These are phyloP conservation scores for Hemithea aestivaria DNA, from an alignment of 2,888 invertebrate species.

Conservation along the genomic window DNA sequence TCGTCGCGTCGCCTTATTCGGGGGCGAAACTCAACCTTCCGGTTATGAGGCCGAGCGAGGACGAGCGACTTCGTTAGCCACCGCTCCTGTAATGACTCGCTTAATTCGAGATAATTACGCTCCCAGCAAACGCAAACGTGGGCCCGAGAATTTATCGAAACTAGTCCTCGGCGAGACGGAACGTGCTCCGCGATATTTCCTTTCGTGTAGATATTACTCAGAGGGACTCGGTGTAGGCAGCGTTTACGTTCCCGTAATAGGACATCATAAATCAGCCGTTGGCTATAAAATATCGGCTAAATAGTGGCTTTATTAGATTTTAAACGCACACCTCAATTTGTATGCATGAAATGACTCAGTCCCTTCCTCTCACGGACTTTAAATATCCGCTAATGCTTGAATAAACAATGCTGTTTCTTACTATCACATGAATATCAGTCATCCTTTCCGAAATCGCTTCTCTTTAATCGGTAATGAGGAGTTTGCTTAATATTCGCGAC, in stretches of 20 bases:
- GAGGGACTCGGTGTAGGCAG: conserved; percentile 43
- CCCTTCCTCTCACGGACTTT: conserved; percentile 69
- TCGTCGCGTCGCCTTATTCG: conserved; percentile 42
- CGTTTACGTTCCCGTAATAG: conserved; percentile 49
- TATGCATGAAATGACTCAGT: conserved; percentile 55
- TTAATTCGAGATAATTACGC: conserved; percentile 73
- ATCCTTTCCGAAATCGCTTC: conserved; percentile 69
- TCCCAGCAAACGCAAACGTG: conserved; percentile 58
- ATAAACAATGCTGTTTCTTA: conserved; percentile 60
- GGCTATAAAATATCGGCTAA: conserved; percentile 51
- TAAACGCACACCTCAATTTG: conserved; percentile 58
- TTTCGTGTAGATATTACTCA: conserved; percentile 42
- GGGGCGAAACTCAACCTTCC: conserved; percentile 67
- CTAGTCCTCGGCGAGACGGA: conserved; percentile 38
- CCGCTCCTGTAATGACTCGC: conserved; percentile 64
- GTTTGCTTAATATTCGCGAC: conserved; percentile 61
- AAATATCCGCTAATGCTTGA: conserved; percentile 70
- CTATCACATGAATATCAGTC: conserved; percentile 65
- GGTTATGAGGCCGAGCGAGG: conserved; percentile 51
- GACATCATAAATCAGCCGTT: conserved; percentile 50
- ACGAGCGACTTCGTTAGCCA: conserved; percentile 61
- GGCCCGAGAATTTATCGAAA: conserved; percentile 56
- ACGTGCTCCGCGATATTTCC: conserved; percentile 36
- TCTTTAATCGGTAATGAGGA: conserved; percentile 67
- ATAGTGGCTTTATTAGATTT: conserved; percentile 59